Percentiles rank a stretch among this genome's conserved stretches.
phyloP scores from a whole-genome alignment of 64 coral and sea anemone genomes.

The Montipora sp. region DNA sequence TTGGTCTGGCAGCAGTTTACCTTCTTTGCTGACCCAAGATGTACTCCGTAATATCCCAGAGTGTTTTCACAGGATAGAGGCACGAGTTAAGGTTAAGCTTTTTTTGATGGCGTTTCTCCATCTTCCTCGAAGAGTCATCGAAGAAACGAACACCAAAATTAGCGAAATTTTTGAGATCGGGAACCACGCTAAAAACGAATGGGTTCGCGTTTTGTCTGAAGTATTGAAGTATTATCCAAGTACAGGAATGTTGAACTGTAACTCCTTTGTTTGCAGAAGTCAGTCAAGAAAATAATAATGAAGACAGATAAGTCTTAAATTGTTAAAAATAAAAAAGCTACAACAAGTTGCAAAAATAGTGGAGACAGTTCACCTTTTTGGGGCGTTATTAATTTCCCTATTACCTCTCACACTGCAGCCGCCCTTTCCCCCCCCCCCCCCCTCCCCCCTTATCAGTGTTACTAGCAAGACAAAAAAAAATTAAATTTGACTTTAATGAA shows the following conservation, averaged over 20 bases:
- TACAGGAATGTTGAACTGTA: slow-evolving; percentile 88
- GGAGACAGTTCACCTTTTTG: no score
- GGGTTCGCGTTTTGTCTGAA: slow-evolving; percentile 95
- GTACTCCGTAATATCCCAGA: slow-evolving; percentile 95
- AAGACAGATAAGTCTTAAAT: slow-evolving; percentile 60
- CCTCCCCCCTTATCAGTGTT: no score
- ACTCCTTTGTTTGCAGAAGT: slow-evolving; percentile 91
- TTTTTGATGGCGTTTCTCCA: slow-evolving; percentile 98
- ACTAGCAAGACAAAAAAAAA: no score
- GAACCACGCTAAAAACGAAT: slow-evolving; percentile 89
- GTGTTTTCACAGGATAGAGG: slow-evolving; percentile 94
- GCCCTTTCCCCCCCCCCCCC: no score
- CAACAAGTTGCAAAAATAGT: no score
- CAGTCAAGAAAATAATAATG: slow-evolving; percentile 63
- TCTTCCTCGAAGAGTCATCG: slow-evolving; percentile 86
- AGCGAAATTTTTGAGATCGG: slow-evolving; percentile 98
- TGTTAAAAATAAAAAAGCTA: not conserved
- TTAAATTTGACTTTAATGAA: no score
- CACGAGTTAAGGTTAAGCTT: slow-evolving; percentile 92
- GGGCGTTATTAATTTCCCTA: no score
- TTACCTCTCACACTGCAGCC: no score
- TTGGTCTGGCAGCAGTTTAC: slow-evolving; percentile 94
- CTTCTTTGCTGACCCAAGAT: slow-evolving; percentile 88
- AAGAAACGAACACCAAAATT: slow-evolving; percentile 89
- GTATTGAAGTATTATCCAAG: slow-evolving; percentile 92